These are phyloP conservation scores for Dorcus parallelipipedus DNA, from an alignment of 2,888 invertebrate genomes.

Conservation along the genomic window DNA sequence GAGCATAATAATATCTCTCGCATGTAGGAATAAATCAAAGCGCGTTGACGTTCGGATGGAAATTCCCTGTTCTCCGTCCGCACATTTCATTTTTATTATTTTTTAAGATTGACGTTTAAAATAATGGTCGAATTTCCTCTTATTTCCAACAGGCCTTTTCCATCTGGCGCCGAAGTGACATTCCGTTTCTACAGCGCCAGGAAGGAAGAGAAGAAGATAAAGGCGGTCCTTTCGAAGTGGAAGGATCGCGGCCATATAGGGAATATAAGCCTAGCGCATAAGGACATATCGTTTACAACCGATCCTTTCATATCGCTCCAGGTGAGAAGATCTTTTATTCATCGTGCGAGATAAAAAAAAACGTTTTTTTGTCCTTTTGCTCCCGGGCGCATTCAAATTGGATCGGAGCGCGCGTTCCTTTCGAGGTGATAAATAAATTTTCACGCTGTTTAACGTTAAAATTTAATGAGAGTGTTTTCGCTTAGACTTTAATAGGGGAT, in stretches of 20 bases:
- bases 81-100: too few species aligned
- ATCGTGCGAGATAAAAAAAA: slow-evolving; percentile 3
- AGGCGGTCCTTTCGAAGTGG: slow-evolving; percentile 56
- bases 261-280: slow-evolving; percentile 60
- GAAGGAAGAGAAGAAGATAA: slow-evolving; percentile 54
- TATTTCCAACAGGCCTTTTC: slow-evolving; percentile 35
- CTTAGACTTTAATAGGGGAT: too few species aligned
- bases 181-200: slow-evolving; percentile 54
- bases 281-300: slow-evolving; percentile 67
- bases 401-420: too few species aligned
- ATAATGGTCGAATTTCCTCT: slow-evolving; percentile 3
- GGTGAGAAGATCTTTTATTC: slow-evolving; percentile 50
- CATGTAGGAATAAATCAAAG: too few species aligned
- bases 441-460: neutral
- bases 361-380: too few species aligned
- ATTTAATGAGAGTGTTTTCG: too few species aligned
- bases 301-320: slow-evolving; percentile 68
- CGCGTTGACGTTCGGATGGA: too few species aligned
- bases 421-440: neutral
- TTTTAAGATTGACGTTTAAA: too few species aligned
- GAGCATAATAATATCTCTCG: too few species aligned
- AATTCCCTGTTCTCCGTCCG: too few species aligned
- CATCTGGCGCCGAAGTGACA: slow-evolving; percentile 52
- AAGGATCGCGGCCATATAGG: slow-evolving; percentile 60
- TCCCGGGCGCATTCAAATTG: too few species aligned